Conservation (phyloP, 1,140 invertebrate species). For the Glossosoma conforme region DNA sequence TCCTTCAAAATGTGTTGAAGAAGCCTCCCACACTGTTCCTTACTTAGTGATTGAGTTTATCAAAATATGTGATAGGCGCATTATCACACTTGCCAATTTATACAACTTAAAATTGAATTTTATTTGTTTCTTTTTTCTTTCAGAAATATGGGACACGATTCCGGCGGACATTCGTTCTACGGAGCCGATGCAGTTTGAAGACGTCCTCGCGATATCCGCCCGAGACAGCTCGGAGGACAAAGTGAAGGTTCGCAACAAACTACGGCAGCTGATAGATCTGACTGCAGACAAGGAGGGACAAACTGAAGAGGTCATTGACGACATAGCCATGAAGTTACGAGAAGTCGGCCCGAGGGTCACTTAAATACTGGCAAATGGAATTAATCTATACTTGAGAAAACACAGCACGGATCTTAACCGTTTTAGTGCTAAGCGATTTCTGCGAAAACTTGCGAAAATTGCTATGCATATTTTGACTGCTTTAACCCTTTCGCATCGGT, state of each 20-base stretch:
- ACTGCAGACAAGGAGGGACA: neutral
- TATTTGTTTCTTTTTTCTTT: constrained; percentile 28
- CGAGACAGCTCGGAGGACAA: constrained; percentile 37
- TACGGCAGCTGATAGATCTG: neutral
- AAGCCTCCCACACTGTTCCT: too few relatives aligned
- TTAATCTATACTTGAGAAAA: neutral
- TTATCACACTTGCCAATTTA: neutral
- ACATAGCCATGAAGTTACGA: too few relatives aligned
- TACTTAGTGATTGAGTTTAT: constrained; percentile 10
- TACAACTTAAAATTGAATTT: neutral
- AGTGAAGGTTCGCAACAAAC: neutral
- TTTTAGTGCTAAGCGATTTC: too few relatives aligned
- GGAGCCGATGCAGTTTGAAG: constrained; percentile 64
- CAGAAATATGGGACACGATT: constrained; percentile 47
- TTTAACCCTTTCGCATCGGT: too few relatives aligned
- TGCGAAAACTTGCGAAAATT: too few relatives aligned
- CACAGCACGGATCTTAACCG: neutral
- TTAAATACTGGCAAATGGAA: neutral
- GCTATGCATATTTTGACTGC: too few relatives aligned
- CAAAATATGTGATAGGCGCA: neutral
- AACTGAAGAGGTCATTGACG: too few relatives aligned
- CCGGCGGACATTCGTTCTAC: constrained; percentile 63
- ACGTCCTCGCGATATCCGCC: constrained; percentile 62
- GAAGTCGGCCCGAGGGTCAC: too few relatives aligned
- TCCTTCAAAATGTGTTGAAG: too few relatives aligned